Percentiles rank a stretch among this genome's conserved stretches.
Evolutionary conservation across 2,888 invertebrate species (phyloP).

Genomic region (Gastrophysa polygoni): DNA sequence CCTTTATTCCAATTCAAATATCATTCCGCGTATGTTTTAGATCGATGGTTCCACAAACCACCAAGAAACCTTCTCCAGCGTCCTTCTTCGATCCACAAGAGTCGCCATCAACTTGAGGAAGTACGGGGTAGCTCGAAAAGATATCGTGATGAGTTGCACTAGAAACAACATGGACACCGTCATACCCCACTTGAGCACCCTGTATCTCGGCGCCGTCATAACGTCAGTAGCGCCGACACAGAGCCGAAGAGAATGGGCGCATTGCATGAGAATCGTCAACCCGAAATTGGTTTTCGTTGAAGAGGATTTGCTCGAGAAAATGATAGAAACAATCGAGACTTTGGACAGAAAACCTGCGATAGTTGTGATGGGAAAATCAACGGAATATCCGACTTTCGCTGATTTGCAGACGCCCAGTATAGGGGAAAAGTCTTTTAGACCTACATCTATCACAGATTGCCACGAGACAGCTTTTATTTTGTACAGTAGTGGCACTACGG

Average conservation of each 20-base stretch:
- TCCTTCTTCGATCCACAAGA: constrained; percentile 52
- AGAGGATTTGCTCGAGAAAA: constrained; percentile 29
- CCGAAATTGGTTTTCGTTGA: constrained; percentile 46
- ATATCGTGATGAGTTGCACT: constrained; percentile 60
- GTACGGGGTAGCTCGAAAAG: constrained; percentile 55
- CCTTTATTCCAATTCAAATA: no score
- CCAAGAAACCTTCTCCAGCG: constrained; percentile 25
- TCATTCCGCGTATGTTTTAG: constrained; percentile 19
- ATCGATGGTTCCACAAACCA: constrained; percentile 25
- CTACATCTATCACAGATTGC: constrained; percentile 28
- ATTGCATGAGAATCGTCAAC: constrained; percentile 40
- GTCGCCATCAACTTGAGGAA: constrained; percentile 57
- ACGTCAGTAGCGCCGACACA: constrained; percentile 47
- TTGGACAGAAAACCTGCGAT: constrained; percentile 33
- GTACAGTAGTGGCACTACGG: constrained; percentile 53
- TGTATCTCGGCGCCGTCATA: constrained; percentile 56
- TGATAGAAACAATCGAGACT: constrained; percentile 34
- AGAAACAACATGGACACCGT: constrained; percentile 58
- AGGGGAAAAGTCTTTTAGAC: constrained; percentile 38
- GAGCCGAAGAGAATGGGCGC: constrained; percentile 36
- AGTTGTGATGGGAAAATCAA: constrained; percentile 40
- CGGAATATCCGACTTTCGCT: constrained; percentile 29
- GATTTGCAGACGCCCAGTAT: constrained; percentile 14
- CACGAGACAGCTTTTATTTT: constrained; percentile 44
- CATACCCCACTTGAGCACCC: constrained; percentile 59